A percentile compares a stretch with the other conserved stretches of the same genome.
These are phyloP conservation scores for Lepilemur ruficaudatus DNA, from an alignment of 2,797 vertebrate species.

Conservation along the genomic window DNA sequence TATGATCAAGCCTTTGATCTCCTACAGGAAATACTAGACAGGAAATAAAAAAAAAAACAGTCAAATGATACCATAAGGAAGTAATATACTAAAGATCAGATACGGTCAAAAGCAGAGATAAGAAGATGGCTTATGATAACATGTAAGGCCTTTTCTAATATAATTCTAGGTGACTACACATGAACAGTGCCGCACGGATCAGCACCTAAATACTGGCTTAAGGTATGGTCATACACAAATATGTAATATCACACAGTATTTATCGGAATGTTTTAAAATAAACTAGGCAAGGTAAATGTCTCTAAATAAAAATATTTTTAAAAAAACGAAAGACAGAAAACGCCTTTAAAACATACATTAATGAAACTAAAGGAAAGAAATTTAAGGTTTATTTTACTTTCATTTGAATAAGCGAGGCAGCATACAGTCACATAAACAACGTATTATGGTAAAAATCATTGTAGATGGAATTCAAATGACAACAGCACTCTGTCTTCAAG, in stretches of 20 bases:
- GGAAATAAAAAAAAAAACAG: not conserved
- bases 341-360: conserved; percentile 2
- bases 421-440: not conserved
- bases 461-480: conserved; percentile 1
- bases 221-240: not conserved
- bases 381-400: not conserved
- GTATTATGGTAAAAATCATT: not conserved
- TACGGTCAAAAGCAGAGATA: not conserved
- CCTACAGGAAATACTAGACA: not conserved
- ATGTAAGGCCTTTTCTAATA: not conserved
- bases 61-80: not conserved
- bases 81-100: not conserved
- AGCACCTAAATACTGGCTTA: not conserved
- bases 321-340: conserved; percentile 33
- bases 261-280: not conserved
- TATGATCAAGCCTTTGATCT: not conserved
- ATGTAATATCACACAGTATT: not conserved
- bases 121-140: not conserved
- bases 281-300: not conserved
- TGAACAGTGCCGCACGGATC: not conserved
- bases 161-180: not conserved
- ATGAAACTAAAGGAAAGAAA: conserved; percentile 40
- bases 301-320: not conserved
- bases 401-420: not conserved
- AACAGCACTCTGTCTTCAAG: not conserved